Evolutionary conservation across 2,113 vertebrate genomes (phyloP).

Genomic region (Cervus canadensis): DNA sequence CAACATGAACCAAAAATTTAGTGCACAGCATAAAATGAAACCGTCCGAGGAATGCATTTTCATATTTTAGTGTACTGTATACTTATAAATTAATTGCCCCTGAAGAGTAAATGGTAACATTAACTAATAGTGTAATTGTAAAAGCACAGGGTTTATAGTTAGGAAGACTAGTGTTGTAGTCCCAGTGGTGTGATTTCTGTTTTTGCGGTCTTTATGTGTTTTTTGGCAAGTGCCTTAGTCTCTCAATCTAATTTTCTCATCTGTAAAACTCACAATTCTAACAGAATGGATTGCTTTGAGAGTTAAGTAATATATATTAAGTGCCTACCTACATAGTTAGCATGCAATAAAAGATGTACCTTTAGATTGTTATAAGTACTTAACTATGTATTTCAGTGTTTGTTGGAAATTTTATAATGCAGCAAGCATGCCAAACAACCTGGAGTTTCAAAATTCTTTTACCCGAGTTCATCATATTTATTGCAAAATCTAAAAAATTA

Average conservation of each 20-base stretch:
- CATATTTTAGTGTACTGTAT: not conserved
- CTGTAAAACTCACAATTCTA: not conserved
- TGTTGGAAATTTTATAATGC: not conserved
- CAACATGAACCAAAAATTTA: not conserved
- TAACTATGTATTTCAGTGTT: not conserved
- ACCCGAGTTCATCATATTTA: not conserved
- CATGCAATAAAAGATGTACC: not conserved
- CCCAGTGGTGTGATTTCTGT: not conserved
- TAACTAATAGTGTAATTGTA: not conserved
- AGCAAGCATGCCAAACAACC: not conserved
- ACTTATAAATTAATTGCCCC: not conserved
- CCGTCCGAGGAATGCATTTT: not conserved
- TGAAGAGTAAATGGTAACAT: not conserved
- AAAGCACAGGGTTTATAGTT: not conserved
- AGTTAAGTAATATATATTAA: not conserved
- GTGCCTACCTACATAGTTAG: not conserved
- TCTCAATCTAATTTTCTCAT: not conserved
- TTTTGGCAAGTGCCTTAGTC: not conserved
- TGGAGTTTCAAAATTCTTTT: not conserved
- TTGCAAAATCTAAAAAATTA: not conserved
- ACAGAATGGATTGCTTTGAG: not conserved
- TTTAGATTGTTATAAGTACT: not conserved
- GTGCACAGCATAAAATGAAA: not conserved
- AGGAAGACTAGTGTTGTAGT: not conserved
- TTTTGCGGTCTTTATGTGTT: not conserved